Percentiles rank a stretch among this genome's conserved stretches.
phyloP scores from a whole-genome alignment of 2,113 vertebrate genomes.

The Otis tarda region DNA sequence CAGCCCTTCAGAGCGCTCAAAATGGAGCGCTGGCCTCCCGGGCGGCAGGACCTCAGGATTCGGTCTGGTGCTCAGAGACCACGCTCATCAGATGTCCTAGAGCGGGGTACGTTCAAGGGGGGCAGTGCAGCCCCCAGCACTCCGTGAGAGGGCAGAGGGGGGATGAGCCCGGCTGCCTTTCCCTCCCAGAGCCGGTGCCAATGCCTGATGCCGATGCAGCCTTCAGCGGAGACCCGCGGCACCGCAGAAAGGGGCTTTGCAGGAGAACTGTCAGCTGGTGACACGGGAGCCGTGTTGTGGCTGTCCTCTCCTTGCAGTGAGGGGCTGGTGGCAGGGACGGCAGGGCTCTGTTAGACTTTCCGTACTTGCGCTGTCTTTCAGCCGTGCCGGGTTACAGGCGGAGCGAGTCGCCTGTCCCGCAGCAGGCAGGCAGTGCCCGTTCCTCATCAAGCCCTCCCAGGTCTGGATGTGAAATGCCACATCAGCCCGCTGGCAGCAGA shows the following conservation, averaged over 20 bases:
- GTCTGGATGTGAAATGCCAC: conserved; percentile 35
- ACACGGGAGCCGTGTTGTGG: neutral
- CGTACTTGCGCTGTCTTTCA: conserved; percentile 29
- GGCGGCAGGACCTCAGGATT: neutral
- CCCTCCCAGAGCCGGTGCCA: fast-evolving
- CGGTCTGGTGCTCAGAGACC: too few species aligned
- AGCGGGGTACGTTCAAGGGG: too few species aligned
- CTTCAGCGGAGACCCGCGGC: neutral
- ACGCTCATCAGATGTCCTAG: fast-evolving
- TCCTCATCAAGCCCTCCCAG: conserved; percentile 31
- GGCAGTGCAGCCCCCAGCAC: neutral
- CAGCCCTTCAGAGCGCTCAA: neutral
- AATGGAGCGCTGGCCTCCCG: neutral
- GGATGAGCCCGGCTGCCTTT: neutral
- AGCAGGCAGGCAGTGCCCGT: neutral
- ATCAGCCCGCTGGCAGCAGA: conserved; percentile 46
- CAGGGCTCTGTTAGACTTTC: neutral
- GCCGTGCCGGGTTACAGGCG: neutral
- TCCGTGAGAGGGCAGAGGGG: neutral
- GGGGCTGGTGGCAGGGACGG: neutral
- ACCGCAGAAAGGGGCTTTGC: neutral
- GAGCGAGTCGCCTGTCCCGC: neutral
- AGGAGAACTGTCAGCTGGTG: neutral
- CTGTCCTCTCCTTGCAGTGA: neutral
- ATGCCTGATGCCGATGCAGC: neutral